phyloP scores from a whole-genome alignment of 92 coral and sea anemone genomes.

The Isaurus tuberculatus region DNA sequence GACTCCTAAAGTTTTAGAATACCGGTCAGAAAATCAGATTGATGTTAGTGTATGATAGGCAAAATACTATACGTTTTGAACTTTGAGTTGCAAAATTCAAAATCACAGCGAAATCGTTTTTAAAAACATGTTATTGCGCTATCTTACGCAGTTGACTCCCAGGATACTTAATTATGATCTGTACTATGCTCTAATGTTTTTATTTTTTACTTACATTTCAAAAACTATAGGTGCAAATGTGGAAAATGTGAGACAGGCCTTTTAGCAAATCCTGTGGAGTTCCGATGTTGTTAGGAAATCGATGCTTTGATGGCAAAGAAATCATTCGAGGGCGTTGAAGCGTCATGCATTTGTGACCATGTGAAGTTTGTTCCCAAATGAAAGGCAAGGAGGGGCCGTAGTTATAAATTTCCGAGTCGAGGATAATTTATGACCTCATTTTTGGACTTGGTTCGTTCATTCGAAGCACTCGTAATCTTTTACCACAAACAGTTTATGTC shows the following conservation, averaged over 20 bases:
- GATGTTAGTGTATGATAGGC: background rate
- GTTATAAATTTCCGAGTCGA: background rate
- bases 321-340: background rate
- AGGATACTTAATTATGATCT: background rate
- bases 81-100: background rate
- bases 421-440: too few species aligned
- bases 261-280: background rate
- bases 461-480: too few species aligned
- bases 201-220: background rate
- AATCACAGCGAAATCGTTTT: background rate
- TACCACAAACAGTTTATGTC: too few species aligned
- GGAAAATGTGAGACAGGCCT: slow-evolving; percentile 5
- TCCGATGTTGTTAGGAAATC: background rate
- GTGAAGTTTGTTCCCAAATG: background rate
- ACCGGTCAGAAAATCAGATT: slow-evolving; percentile 25
- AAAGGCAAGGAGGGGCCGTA: too few species aligned
- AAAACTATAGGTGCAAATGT: background rate
- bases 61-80: background rate
- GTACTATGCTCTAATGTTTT: background rate
- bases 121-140: background rate
- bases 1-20: background rate
- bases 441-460: too few species aligned
- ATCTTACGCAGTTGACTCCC: background rate
- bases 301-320: background rate
- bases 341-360: background rate